phyloP scores from a whole-genome alignment of 1,140 invertebrate species.

The Tenebrio molitor region DNA sequence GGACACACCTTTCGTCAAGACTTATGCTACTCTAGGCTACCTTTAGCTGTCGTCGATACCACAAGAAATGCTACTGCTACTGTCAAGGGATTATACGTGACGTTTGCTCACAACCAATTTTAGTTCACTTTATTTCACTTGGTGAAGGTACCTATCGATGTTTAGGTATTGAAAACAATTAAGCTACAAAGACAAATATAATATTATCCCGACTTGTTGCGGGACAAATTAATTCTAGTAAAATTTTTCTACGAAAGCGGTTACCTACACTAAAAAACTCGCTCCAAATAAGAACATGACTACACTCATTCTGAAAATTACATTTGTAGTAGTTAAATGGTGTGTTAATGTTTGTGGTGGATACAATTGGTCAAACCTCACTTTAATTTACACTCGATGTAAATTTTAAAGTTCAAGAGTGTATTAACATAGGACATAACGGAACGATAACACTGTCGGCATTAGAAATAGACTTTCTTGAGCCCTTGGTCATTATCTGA shows the following conservation, averaged over 20 bases:
- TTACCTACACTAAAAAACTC: too few species aligned
- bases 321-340: too few species aligned
- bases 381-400: too few species aligned
- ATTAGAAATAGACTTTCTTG: constrained; percentile 50
- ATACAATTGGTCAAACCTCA: too few species aligned
- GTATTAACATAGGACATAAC: constrained; percentile 12
- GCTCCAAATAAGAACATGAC: too few species aligned
- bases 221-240: constrained; percentile 11
- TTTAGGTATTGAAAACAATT: constrained; percentile 9
- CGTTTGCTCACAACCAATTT: constrained; percentile 38
- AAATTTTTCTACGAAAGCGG: not conserved
- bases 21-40: constrained; percentile 89
- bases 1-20: constrained; percentile 90
- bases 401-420: not conserved
- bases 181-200: not conserved
- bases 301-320: too few species aligned
- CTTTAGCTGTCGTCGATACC: constrained; percentile 72
- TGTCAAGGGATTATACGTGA: constrained; percentile 20
- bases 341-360: too few species aligned
- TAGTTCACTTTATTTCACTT: not conserved
- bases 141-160: not conserved
- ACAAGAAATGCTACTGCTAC: not conserved
- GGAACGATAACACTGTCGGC: constrained; percentile 44
- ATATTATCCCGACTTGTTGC: not conserved
- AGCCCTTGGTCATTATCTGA: constrained; percentile 51